Percentiles rank a stretch among this genome's conserved stretches.
Conservation (phyloP, 2,113 vertebrate species). For the Uria lomvia region DNA sequence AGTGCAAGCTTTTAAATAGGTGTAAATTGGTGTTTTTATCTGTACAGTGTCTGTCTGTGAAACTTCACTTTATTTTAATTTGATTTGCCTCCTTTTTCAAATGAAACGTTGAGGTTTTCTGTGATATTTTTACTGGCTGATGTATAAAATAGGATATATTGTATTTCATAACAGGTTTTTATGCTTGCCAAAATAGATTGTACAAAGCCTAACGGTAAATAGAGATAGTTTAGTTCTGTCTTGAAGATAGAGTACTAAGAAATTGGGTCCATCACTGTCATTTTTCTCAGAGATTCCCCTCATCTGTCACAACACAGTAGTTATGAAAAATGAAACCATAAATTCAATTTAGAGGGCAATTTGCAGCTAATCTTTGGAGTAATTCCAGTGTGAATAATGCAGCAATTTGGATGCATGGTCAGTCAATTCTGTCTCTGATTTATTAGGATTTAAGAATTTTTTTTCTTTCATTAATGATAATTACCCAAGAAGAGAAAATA, state of each 20-base stretch:
- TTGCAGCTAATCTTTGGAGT: conserved; percentile 83
- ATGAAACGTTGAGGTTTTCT: conserved; percentile 13
- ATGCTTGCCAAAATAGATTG: conserved; percentile 71
- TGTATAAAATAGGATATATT: conserved; percentile 24
- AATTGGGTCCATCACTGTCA: conserved; percentile 72
- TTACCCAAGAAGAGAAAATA: conserved; percentile 78
- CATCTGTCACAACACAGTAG: conserved; percentile 78
- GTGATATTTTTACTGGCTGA: neutral
- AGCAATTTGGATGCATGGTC: conserved; percentile 81
- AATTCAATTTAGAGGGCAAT: conserved; percentile 85
- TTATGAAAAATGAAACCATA: conserved; percentile 84
- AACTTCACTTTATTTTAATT: conserved; percentile 17
- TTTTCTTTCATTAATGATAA: conserved; percentile 79
- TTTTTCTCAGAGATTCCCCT: conserved; percentile 73
- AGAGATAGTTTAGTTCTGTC: conserved; percentile 67
- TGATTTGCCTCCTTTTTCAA: conserved; percentile 34
- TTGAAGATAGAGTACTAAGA: conserved; percentile 59
- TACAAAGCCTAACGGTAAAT: conserved; percentile 55
- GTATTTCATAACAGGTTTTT: conserved; percentile 62
- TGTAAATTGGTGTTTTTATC: neutral
- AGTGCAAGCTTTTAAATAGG: neutral
- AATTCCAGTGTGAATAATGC: conserved; percentile 85
- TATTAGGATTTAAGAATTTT: conserved; percentile 77
- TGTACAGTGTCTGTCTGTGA: neutral
- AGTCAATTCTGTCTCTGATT: conserved; percentile 77